phyloP scores from a whole-genome alignment of 2,113 vertebrate genomes.

The Tonatia bakeri region DNA sequence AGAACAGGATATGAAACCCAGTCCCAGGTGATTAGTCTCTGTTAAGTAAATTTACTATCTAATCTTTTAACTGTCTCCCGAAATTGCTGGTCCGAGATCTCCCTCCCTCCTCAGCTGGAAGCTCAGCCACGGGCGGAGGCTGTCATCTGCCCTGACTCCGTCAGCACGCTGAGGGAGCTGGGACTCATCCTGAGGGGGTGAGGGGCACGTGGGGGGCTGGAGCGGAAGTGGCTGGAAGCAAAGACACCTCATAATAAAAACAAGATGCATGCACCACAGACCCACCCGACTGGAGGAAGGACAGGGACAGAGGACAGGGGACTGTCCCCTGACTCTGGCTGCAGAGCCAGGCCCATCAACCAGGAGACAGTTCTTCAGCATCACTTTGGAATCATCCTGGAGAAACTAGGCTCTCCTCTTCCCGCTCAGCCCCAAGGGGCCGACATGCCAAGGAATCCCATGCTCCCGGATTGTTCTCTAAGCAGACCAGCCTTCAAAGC shows the following conservation, averaged over 20 bases:
- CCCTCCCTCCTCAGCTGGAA: constrained; percentile 56
- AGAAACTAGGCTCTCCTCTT: not conserved
- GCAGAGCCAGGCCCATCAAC: constrained; percentile 44
- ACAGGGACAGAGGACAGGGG: constrained; percentile 22
- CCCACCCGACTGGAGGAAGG: not conserved
- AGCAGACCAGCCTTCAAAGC: constrained; percentile 42
- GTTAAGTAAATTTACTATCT: constrained; percentile 86
- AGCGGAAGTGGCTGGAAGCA: not conserved
- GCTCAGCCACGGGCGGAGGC: not conserved
- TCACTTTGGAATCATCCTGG: not conserved
- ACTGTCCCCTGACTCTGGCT: constrained; percentile 32
- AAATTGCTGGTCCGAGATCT: constrained; percentile 75
- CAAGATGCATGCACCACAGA: constrained; percentile 52
- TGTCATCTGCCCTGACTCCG: constrained; percentile 19
- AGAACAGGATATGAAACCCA: constrained; percentile 89
- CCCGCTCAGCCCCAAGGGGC: not conserved
- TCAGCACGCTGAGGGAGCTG: not conserved
- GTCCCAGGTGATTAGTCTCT: constrained; percentile 83
- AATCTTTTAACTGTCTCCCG: constrained; percentile 83
- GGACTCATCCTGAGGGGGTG: not conserved
- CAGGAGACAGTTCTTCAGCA: not conserved
- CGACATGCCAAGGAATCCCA: constrained; percentile 27
- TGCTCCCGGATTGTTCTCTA: not conserved
- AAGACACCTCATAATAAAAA: constrained; percentile 67
- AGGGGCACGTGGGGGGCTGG: not conserved